Conservation (phyloP, 2,113 vertebrate species). For the Puntigrus tetrazona region DNA sequence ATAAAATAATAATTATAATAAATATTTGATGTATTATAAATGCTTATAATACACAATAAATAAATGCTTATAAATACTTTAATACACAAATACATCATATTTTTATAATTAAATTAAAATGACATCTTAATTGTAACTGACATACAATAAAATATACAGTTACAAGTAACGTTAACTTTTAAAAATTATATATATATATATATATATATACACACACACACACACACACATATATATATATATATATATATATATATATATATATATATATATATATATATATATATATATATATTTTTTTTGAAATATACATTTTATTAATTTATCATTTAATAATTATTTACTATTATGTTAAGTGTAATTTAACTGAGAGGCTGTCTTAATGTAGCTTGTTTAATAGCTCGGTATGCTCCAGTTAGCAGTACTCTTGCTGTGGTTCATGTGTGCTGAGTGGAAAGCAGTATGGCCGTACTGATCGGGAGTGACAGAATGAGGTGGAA, state of each 20-base stretch:
- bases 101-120: background rate
- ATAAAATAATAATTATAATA: background rate
- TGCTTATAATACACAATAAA: too few species aligned
- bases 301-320: background rate
- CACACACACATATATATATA: too few species aligned
- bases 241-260: too few species aligned
- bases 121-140: background rate
- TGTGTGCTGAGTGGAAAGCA: constrained; percentile 36
- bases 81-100: background rate
- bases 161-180: background rate
- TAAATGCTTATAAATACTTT: too few species aligned
- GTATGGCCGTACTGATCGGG: constrained; percentile 32
- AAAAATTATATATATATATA: too few species aligned
- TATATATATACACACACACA: too few species aligned
- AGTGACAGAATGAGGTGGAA: constrained; percentile 48
- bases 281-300: too few species aligned
- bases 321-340: background rate
- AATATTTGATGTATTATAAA: too few species aligned
- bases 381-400: constrained; percentile 4
- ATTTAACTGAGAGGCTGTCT: background rate
- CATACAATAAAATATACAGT: background rate
- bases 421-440: background rate
- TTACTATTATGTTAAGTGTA: background rate
- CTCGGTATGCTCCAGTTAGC: constrained; percentile 8
- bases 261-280: too few species aligned